Evolutionary conservation across 1,140 invertebrate genomes (phyloP).

Genomic region (Heliconius melpomene): DNA sequence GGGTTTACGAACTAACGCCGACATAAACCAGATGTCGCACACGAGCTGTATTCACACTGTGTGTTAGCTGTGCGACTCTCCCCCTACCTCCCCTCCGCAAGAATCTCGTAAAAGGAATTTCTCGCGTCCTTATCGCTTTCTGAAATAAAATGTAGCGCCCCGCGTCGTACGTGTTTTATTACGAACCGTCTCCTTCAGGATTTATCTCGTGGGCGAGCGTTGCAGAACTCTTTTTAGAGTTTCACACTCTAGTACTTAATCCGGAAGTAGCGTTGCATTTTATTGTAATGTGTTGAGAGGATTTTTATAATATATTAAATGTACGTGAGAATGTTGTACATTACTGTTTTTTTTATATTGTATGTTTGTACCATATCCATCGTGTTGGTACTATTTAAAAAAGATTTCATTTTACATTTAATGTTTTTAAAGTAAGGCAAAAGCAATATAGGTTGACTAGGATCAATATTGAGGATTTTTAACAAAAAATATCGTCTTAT

Average conservation of each 20-base stretch:
- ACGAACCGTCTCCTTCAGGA: slow-evolving; percentile 67
- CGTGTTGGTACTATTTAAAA: not conserved
- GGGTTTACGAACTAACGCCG: slow-evolving; percentile 41
- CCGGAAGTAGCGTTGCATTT: slow-evolving; percentile 34
- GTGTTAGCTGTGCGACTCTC: not conserved
- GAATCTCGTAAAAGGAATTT: slow-evolving; percentile 77
- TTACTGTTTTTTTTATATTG: not conserved
- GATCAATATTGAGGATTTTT: no score
- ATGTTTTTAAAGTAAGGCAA: not conserved
- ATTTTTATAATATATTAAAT: slow-evolving; percentile 20
- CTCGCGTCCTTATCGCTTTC: slow-evolving; percentile 76
- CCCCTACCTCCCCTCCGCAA: slow-evolving; percentile 55
- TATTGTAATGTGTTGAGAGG: slow-evolving; percentile 33
- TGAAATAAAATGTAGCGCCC: slow-evolving; percentile 76
- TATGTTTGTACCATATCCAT: not conserved
- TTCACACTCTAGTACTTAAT: slow-evolving; percentile 37
- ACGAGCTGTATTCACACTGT: slow-evolving; percentile 54
- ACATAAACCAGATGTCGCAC: slow-evolving; percentile 74
- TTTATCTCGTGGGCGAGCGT: slow-evolving; percentile 69
- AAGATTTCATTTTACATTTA: no score
- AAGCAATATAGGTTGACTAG: no score
- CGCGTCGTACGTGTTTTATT: slow-evolving; percentile 77
- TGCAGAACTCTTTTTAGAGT: slow-evolving; percentile 45
- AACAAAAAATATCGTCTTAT: no score
- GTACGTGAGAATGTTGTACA: not conserved